Base-by-base conservation (phyloP, 2,113 vertebrate genomes). In the Ophiodon elongatus region DNA sequence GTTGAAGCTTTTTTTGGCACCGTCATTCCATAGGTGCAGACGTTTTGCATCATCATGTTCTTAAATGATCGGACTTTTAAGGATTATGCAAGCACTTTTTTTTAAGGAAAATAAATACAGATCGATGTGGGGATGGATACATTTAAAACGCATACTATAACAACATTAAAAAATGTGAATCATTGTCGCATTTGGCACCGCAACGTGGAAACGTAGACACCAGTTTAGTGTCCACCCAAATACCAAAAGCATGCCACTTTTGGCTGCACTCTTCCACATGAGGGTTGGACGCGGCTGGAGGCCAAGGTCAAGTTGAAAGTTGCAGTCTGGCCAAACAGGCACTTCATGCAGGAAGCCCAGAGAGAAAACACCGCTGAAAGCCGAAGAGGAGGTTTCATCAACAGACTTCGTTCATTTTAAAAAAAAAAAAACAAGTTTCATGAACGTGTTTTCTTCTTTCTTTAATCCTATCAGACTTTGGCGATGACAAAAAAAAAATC, bases 241-340 rank as follows among this genome's bases (percentile, higher is more conserved):
- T 66, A 35, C 50, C 54, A 27, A 66, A 71, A 80, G 74, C 50
- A 63, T 19, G 8, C n/a, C 41, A 76, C 79, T 79, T 82, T 85
- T 86, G 77, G 81, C 85, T 50, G 70, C 45, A 57, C 29, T 60
- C 56, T 50, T 68, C 37, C 65, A 54, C 45, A 27, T 23, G 29
- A 14, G 31, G 52, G 37, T 59, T 76, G 94, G 95, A 95, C 94
- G 57, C 91, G 94, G 94, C 95, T 86, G 85, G 96, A 97, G 97
- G 97, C 97, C 98, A 99, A 99, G 98, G 98, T 99, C 98, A 99
- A 99, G 98, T 97, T 98, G 96, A 99, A 99, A 97, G 96, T 85
- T 96, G 92, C 90, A 92, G 95, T 94, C 96, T 95, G 93, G 95
- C 95, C 96, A 94, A 91, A 83, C 83, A 93, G 85, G 71, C 85